These are phyloP conservation scores for Drosophila gunungcola DNA, from an alignment of 1,140 invertebrate genomes.

Conservation along the genomic window DNA sequence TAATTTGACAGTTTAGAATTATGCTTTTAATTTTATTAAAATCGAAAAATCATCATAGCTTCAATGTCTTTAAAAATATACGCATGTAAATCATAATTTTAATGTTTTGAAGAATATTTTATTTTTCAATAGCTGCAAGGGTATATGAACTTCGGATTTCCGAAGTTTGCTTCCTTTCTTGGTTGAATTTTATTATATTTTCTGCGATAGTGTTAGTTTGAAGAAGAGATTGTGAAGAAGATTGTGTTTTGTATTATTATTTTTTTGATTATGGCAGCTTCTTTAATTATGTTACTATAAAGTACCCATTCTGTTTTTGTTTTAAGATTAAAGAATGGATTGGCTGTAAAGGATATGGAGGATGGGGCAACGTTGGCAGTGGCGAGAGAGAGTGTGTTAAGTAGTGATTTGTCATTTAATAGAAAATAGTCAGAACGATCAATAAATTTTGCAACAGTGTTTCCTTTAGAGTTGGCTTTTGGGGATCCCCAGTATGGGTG, in stretches of 20 bases:
- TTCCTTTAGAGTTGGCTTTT: background rate
- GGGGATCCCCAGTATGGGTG: background rate
- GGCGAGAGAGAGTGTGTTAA: background rate
- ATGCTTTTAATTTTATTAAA: no score
- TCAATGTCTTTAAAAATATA: no score
- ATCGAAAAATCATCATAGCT: no score
- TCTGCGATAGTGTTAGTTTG: background rate
- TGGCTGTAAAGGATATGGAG: background rate
- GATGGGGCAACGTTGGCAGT: background rate
- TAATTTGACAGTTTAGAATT: no score
- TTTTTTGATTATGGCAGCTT: background rate
- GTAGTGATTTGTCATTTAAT: background rate
- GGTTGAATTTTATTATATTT: background rate
- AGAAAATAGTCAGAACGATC: background rate
- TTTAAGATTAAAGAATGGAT: no score
- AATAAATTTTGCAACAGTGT: background rate
- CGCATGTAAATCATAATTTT: no score
- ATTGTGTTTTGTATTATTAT: background rate
- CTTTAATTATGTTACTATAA: background rate
- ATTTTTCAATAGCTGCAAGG: no score
- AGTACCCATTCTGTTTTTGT: background rate
- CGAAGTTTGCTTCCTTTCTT: no score
- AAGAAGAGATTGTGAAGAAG: background rate
- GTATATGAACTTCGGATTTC: no score
- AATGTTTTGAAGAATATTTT: no score